These are phyloP conservation scores for Zophobas atratus DNA, from an alignment of 1,140 invertebrate species.

Conservation along the genomic window DNA sequence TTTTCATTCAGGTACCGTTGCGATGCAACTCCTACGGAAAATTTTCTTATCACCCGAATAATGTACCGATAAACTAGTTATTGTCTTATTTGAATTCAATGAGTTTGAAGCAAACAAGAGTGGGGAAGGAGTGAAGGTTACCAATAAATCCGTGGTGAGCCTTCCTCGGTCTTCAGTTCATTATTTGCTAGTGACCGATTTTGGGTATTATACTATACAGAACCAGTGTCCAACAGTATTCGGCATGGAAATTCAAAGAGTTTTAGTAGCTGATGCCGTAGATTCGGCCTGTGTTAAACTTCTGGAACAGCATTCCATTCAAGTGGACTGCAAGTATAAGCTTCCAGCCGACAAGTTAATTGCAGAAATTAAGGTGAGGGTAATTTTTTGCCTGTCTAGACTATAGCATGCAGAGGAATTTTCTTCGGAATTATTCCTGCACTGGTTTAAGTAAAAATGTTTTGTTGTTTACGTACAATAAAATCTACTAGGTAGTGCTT, in stretches of 20 bases:
- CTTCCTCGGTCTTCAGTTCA: constrained; percentile 10
- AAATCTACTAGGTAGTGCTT: not conserved
- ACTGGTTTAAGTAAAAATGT: not conserved
- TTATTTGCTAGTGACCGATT: constrained; percentile 9
- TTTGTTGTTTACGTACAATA: not conserved
- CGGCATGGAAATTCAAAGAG: constrained; percentile 75
- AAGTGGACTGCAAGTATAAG: constrained; percentile 87
- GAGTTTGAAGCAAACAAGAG: constrained; percentile 37
- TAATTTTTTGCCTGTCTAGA: too few species aligned
- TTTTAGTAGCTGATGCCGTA: constrained; percentile 94
- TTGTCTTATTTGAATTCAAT: constrained; percentile 29
- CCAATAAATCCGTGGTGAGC: constrained; percentile 11
- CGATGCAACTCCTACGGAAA: not conserved
- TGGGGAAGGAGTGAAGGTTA: constrained; percentile 38
- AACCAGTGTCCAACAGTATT: constrained; percentile 10
- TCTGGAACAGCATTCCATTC: constrained; percentile 82
- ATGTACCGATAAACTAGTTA: constrained; percentile 40
- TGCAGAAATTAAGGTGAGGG: constrained; percentile 85
- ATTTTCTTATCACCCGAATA: constrained; percentile 8
- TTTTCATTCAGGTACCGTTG: not conserved
- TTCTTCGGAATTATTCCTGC: constrained; percentile 8
- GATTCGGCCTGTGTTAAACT: constrained; percentile 88
- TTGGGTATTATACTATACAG: not conserved
- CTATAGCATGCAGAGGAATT: not conserved
- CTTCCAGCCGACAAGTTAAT: constrained; percentile 88